Evolutionary conservation across 2,888 invertebrate species (phyloP), one percentile per base, ranked within the genome.

Genomic region (Prosapia bicincta): DNA sequence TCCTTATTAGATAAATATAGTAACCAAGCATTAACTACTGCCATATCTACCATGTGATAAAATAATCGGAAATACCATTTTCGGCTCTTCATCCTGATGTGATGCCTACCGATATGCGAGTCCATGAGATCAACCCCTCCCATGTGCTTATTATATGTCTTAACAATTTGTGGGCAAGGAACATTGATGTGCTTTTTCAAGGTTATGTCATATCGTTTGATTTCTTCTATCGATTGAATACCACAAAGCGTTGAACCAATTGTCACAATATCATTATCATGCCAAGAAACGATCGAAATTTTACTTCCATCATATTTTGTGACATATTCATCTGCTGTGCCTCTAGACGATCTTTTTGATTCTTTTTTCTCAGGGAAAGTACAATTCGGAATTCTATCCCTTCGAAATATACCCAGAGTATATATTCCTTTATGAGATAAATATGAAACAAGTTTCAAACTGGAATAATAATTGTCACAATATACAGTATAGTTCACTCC

Each of bases 171-270:
- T 38, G 38, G 38, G 15, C 38, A 38, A 79, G 81, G 77, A 79
- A 84, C 82, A 78, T 82, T 75, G 80, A 81, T 81, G 80, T 80
- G 82, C 78, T 30, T 78, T 80, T 83, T 83, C 80, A 30, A 81
- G 78, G 28, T 73, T 79, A 73, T 83, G 80, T 83, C 82, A 81
- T 74, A 28, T 9, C 28, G 3, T 28, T 28, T 28, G 28, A 28
- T 28, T 9, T 28, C 28, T 9, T 28, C 28, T 28, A 28, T 9
- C 3, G 28, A 9, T 28, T 28, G 28, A 6, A 28, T 9, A 28
- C 28, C 28, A 28, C 28, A 28, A 28, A 6, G 9, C 3, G 28
- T 28, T 28, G 28, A 28, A 28, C 3, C 9, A 6, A 28, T 6
- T 3, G 28, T 6, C 3, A 28, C 28, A 28, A 28, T 9, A 6